Base-by-base conservation (phyloP, 2,113 vertebrate species). In the Sebastes schlegelii region DNA sequence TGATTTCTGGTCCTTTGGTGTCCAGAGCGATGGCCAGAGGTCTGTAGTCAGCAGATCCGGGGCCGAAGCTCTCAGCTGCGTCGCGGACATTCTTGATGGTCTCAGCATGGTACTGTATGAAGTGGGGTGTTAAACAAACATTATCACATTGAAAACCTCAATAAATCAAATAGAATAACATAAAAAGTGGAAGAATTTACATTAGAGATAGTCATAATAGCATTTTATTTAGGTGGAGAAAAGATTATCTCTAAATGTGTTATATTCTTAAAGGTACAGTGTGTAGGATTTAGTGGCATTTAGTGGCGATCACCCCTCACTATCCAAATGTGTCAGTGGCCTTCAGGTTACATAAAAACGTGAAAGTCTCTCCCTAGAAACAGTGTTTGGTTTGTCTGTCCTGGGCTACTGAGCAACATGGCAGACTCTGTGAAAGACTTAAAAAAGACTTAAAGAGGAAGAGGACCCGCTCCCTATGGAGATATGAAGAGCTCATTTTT, bases 1-100 rank as follows among this genome's bases (percentile, higher is more conserved):
- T 95, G 92, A 99, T 99, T 96, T 99, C 98, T 57, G 98, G 98
- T 91, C 98, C 98, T 92, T 99, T 99, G 43, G 98, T 99, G 93
- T 99, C 98, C 93, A 99, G 93, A 81, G 98, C 98, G 77, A 99
- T 95, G 70, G 97, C 98, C 67, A 99, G 95, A 1, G 98, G 98
- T 92, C 97, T 96, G 94, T 99, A 99, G 10, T 96, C 94, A 45
- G 96, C 94, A 51, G 96, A 96, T 79, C 98, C 97, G 14, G 95
- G 92, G 10, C 91, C 96, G 88, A 99, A 99, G 94, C 98, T 98
- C 85, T 99, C 98, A 0, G 96, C 94, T 66, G 98, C 98, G 6
- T 96, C 92, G 61, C 98, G 97, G 58, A 98, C 96, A 0, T 99
- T 99, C 95, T 97, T 97, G 94, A 99, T 99, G 89, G 98, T 99